Conservation (phyloP, 2,888 invertebrate genomes). For the Synanthedon andrenaeformis region DNA sequence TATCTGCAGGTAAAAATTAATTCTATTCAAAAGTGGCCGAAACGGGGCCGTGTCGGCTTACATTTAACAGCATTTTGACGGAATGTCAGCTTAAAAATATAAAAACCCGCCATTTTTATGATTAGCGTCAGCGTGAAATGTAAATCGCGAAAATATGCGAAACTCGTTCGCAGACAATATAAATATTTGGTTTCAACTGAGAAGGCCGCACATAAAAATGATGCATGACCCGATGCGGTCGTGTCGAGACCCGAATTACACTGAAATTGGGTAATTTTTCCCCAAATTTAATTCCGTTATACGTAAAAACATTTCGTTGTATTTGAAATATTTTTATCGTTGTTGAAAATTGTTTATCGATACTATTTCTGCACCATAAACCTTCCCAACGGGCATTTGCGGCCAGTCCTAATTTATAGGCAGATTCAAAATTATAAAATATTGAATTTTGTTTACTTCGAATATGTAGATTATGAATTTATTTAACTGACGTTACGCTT, state of each 20-base stretch:
- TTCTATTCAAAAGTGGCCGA: no score
- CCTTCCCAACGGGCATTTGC: neutral
- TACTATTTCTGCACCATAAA: neutral
- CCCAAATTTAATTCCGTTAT: conserved; percentile 26
- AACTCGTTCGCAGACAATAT: conserved; percentile 45
- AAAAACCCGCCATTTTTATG: neutral
- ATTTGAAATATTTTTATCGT: conserved; percentile 4
- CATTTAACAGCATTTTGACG: neutral
- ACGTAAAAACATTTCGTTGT: conserved; percentile 11
- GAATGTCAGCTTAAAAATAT: neutral
- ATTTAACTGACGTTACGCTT: no score
- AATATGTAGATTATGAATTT: no score
- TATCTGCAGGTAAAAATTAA: no score
- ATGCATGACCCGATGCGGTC: conserved; percentile 30
- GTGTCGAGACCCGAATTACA: conserved; percentile 14
- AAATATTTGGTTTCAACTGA: conserved; percentile 47
- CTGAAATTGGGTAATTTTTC: conserved; percentile 40
- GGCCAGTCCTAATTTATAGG: neutral
- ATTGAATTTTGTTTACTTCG: no score
- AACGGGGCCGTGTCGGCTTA: no score
- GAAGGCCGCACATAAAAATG: conserved; percentile 48
- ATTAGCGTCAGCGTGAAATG: neutral
- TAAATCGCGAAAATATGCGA: conserved; percentile 22
- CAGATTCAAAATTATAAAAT: no score
- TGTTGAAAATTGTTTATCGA: neutral